Base-by-base conservation (phyloP, 2,113 vertebrate genomes). In the Spea bombifrons region DNA sequence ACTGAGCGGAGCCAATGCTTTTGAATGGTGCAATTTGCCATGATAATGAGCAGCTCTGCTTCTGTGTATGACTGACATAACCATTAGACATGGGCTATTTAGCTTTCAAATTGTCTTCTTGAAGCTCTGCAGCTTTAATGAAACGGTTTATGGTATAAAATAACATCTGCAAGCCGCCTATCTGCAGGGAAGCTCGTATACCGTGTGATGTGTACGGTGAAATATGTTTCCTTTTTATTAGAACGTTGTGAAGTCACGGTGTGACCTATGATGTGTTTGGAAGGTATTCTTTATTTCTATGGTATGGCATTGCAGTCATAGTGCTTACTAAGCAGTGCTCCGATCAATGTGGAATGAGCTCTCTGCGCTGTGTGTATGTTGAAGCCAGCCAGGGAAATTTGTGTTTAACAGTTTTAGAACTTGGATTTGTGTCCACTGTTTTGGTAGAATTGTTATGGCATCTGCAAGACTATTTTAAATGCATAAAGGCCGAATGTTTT, bases 151-250 rank as follows among this genome's bases (percentile, higher is more conserved):
- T 85, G 84, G 79, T 75, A 84, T 65, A 81, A 87, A 90, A 59
- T 53, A 88, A 87, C 87, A 88, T 89, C 87, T 90, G 89, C 85
- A 89, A 85, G 84, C 80, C 85, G 78, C 87, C 85, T 86, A 84
- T 88, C 87, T 84, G 84, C 81, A 81, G 87, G 84, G 87, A 88
- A 84, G 82, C 76, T 76, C 85, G 84, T 16, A 61, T 89, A 87
- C 84, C 84, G 86, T 81, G 81, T 88, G 85, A 88, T 90, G 83
- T 87, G 65, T 83, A 73, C 65, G 44, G 75, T 82, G 83, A 84
- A 85, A 86, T 87, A 87, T 85, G 84, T 83, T 84, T 86, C 0
- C 5, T 50, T 84, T 88, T 90, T 87, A 87, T 0, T 7, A 85
- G 57, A 9, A 47, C 48, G n/a, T 63, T 78, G 4, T 47, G 68